Evolutionary conservation across 1,140 invertebrate genomes (phyloP), one percentile per base, ranked within the genome.

Genomic region (Dendroctonus ponderosae): DNA sequence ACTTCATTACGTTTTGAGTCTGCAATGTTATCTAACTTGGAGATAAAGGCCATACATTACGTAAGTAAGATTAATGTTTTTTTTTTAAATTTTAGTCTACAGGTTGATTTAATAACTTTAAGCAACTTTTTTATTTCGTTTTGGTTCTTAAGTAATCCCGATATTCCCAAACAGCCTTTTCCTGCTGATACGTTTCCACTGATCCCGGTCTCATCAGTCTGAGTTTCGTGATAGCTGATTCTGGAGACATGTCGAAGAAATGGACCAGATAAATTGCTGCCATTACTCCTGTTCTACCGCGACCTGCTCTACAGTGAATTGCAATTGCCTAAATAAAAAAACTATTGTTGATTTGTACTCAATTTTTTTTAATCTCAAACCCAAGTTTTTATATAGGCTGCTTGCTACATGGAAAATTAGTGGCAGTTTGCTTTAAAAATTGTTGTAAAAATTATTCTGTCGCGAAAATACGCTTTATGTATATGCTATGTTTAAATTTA

Each of bases 201-300:
- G 88, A 88, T 56, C 85, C 84, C 8, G 88, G 86, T 71, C 88
- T 78, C 66, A 82, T 76, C 11, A 85, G 75, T 53, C 88, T 79
- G 1, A 89, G 73, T 9, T 84, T 83, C 26, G 80, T 81, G 3
- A 89, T 82, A n/a, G 89, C 89, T 51, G 80, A 73, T 69, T 85
- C 83, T 0, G 87, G 85, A 8, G 83, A 76, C 78, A 85, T 77
- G 52, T 82, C 79, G 52, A 83, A 78, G 70, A 85, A 87, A 68
- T 82, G 81, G 6, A 89, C 84, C 42, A 90, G 78, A 73, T 88
- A 90, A 76, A 88, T 89, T 3, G 88, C 87, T 8, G 85, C 81
- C 84, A 90, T 85, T 2, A 85, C 85, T 37, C 88, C 88, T 0
- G 88, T 89, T 46, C 88, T 76, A 7, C 88, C 88, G 46, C 84